A percentile compares a stretch with the other conserved stretches of the same genome.
These are phyloP conservation scores for Pseudochaenichthys georgianus DNA, from an alignment of 2,797 vertebrate species.

Conservation along the genomic window DNA sequence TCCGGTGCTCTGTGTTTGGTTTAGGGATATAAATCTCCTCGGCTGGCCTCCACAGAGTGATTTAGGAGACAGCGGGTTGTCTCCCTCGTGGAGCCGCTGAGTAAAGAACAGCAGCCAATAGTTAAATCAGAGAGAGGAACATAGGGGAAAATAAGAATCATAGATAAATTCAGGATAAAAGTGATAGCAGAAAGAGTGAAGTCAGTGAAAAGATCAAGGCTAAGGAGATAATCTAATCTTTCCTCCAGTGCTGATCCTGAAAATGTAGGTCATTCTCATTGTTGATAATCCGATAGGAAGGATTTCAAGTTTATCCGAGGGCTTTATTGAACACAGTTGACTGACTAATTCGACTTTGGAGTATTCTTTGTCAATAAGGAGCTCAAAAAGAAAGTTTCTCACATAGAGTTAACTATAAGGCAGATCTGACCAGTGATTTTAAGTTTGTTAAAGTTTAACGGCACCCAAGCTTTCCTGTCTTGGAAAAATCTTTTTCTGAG, in stretches of 20 bases:
- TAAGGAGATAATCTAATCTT: slow-evolving; percentile 15
- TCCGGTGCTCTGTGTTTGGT: slow-evolving; percentile 49
- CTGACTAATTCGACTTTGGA: not conserved
- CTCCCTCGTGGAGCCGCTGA: slow-evolving; percentile 33
- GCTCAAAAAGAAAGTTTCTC: not conserved
- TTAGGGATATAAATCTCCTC: slow-evolving; percentile 63
- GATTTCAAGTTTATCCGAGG: slow-evolving; percentile 9
- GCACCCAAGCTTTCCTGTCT: no score
- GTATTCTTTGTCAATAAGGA: not conserved
- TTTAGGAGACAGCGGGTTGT: slow-evolving; percentile 63
- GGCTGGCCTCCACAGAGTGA: slow-evolving; percentile 53
- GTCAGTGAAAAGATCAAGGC: not conserved
- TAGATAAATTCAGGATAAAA: slow-evolving; percentile 28
- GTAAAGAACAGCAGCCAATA: slow-evolving; percentile 39
- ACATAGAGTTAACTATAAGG: not conserved
- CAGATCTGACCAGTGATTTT: not conserved
- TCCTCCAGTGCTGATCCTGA: slow-evolving; percentile 3
- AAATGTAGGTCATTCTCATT: not conserved
- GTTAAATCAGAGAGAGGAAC: slow-evolving; percentile 36
- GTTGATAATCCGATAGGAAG: not conserved
- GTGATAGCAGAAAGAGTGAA: slow-evolving; percentile 6
- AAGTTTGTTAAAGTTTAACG: not conserved
- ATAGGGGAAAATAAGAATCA: slow-evolving; percentile 36
- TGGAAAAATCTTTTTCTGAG: no score
- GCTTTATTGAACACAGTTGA: slow-evolving; percentile 3